Conservation (phyloP, 2,113 vertebrate genomes). For the Onychostoma macrolepis region DNA sequence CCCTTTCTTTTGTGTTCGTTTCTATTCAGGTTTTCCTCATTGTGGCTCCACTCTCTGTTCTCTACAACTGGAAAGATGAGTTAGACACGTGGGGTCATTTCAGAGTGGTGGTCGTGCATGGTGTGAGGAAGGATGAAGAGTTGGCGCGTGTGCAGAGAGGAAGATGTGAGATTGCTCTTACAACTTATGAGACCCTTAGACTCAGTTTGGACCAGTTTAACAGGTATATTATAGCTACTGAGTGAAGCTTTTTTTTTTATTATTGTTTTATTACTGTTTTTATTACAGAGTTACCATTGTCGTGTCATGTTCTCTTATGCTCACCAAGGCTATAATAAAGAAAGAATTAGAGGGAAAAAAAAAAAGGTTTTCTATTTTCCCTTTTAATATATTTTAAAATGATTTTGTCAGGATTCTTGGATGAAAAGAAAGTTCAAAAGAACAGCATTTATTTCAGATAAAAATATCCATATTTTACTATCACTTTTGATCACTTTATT, state of each 20-base stretch:
- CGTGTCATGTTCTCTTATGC: too few relatives aligned
- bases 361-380: too few relatives aligned
- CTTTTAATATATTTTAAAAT: too few relatives aligned
- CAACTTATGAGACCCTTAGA: conserved; percentile 90
- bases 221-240: conserved; percentile 73
- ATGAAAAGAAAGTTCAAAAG: too few relatives aligned
- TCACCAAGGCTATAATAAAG: too few relatives aligned
- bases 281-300: background rate
- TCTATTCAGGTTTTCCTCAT: conserved; percentile 86
- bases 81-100: conserved; percentile 96
- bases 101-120: conserved; percentile 84
- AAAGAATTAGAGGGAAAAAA: too few relatives aligned
- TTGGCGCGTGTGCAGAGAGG: conserved; percentile 85
- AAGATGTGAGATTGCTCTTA: conserved; percentile 89
- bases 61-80: conserved; percentile 98
- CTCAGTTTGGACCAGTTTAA: conserved; percentile 89
- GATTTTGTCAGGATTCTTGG: too few relatives aligned
- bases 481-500: background rate
- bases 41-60: conserved; percentile 92
- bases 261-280: background rate
- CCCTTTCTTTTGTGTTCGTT: background rate
- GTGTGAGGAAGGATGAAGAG: conserved; percentile 86
- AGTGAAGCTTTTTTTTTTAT: background rate
- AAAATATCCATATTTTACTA: background rate
- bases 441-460: too few relatives aligned